A percentile compares a stretch with the other conserved stretches of the same genome.
Conservation (phyloP, 2,113 vertebrate genomes). For the Macroglossus sobrinus region DNA sequence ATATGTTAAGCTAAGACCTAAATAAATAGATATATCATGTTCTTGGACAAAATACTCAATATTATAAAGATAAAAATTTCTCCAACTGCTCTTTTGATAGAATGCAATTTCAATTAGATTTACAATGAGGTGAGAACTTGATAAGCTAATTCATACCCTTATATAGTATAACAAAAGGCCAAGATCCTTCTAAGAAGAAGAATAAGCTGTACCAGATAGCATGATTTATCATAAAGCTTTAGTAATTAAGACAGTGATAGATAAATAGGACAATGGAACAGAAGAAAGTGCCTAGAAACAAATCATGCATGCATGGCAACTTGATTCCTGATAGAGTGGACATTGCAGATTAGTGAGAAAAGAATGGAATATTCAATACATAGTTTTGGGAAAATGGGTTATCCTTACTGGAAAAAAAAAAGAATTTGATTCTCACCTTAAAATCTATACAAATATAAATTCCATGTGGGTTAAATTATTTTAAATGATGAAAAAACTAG, state of each 20-base stretch:
- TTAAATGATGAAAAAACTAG: not conserved
- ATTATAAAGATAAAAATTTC: constrained; percentile 36
- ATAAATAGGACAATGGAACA: not conserved
- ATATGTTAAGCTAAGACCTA: not conserved
- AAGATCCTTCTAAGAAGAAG: not conserved
- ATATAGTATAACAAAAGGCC: not conserved
- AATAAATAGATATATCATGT: constrained; percentile 37
- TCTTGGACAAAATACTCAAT: constrained; percentile 1
- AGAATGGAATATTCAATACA: not conserved
- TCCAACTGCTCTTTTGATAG: constrained; percentile 18
- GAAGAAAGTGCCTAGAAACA: not conserved
- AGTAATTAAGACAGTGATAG: not conserved
- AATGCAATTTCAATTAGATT: not conserved
- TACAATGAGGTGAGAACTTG: not conserved
- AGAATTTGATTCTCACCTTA: not conserved
- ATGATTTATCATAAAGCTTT: not conserved
- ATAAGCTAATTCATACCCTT: not conserved
- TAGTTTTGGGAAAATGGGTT: not conserved
- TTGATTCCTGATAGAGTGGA: not conserved
- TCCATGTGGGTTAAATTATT: not conserved
- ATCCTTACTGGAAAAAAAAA: not conserved
- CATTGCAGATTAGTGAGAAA: not conserved
- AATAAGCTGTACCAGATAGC: not conserved
- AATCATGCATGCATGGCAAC: not conserved
- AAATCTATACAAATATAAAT: not conserved